Conservation (phyloP, 1,140 invertebrate genomes). For the Pogonus chalceus region DNA sequence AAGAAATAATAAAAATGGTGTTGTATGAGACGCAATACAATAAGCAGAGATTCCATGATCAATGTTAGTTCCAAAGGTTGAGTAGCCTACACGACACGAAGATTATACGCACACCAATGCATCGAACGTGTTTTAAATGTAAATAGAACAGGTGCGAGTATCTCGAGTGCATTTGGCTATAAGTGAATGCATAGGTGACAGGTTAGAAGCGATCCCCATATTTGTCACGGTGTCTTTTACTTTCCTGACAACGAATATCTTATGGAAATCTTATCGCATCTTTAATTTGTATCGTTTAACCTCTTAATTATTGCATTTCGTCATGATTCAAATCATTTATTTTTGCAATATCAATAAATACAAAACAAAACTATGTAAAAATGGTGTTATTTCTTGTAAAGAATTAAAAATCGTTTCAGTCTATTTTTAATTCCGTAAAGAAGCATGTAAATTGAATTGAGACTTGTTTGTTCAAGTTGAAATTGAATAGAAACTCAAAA, state of each 20-base stretch:
- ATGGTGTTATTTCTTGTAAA: no score
- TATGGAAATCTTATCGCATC: not conserved
- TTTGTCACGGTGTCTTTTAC: not conserved
- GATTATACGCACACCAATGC: no score
- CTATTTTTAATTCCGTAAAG: no score
- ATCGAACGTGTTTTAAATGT: not conserved
- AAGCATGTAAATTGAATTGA: no score
- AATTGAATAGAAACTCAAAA: no score
- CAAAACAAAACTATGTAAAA: no score
- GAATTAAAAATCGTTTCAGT: no score
- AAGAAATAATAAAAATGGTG: no score
- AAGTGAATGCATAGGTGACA: not conserved
- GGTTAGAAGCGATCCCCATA: not conserved
- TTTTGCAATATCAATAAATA: no score
- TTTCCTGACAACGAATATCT: not conserved
- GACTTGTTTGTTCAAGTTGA: no score
- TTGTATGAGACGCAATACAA: no score
- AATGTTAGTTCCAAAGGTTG: not conserved
- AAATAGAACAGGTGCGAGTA: not conserved
- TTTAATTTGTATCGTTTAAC: not conserved
- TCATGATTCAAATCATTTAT: not conserved
- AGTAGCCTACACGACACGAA: not conserved
- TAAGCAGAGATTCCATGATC: no score
- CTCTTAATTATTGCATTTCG: not conserved
- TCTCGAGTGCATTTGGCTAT: not conserved